phyloP scores from a whole-genome alignment of 2,797 vertebrate genomes.

The Passerculus sandwichensis region DNA sequence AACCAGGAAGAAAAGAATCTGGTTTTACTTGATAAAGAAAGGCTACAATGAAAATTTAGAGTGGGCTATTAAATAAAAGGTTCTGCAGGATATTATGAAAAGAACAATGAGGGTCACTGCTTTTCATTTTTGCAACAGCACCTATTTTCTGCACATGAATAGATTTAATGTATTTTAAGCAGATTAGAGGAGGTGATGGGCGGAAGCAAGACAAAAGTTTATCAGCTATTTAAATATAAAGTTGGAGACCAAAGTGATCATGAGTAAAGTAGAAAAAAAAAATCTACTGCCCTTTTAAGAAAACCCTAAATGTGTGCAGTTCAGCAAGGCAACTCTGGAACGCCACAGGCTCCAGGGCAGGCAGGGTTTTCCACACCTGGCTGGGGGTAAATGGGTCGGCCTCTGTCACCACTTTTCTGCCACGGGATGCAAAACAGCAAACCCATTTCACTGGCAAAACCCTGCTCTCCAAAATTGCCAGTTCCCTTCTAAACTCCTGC shows the following conservation, averaged over 20 bases:
- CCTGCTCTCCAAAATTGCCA: not conserved
- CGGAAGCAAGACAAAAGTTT: not conserved
- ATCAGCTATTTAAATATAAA: constrained; percentile 31
- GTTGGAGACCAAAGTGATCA: not conserved
- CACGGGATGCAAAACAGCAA: not conserved
- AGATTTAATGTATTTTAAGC: constrained; percentile 38
- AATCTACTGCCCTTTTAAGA: not conserved
- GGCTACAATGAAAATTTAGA: not conserved
- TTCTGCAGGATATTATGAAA: constrained; percentile 34
- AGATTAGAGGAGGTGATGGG: not conserved
- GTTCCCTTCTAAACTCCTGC: not conserved
- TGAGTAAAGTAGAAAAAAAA: not conserved
- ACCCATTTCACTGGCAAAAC: not conserved
- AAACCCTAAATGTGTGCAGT: not conserved
- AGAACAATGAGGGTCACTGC: constrained; percentile 31
- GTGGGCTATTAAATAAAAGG: constrained; percentile 25
- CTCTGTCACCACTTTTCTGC: not conserved
- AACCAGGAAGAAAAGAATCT: not conserved
- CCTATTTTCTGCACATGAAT: constrained; percentile 12
- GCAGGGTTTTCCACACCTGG: not conserved
- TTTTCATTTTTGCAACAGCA: constrained; percentile 44
- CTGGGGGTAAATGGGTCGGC: not conserved
- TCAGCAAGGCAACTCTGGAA: not conserved
- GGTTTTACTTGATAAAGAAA: constrained; percentile 30
- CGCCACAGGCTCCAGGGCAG: not conserved